phyloP scores from a whole-genome alignment of 1,140 invertebrate genomes.

The Pogonomyrmex californicus region DNA sequence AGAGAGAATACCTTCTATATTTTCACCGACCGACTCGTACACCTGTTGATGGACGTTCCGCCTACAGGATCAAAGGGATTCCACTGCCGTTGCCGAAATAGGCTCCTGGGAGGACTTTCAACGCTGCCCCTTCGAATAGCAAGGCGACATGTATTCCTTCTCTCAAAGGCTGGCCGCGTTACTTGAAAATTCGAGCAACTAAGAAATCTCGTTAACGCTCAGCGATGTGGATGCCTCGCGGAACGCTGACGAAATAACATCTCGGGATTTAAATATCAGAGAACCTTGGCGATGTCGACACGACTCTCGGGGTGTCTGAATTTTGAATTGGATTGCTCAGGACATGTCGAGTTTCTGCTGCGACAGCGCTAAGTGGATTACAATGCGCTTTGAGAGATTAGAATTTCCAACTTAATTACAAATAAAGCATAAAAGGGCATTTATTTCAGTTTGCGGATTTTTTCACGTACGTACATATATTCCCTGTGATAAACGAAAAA shows the following conservation, averaged over 20 bases:
- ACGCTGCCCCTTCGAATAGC: slow-evolving; percentile 21
- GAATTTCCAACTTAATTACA: slow-evolving; percentile 27
- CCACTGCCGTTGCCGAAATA: slow-evolving; percentile 44
- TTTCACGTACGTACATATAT: not conserved
- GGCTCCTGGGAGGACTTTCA: slow-evolving; percentile 60
- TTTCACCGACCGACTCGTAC: slow-evolving; percentile 73
- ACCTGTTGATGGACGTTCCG: slow-evolving; percentile 82
- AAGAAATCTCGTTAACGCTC: slow-evolving; percentile 66
- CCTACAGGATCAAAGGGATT: slow-evolving; percentile 79
- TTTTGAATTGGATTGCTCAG: slow-evolving; percentile 42
- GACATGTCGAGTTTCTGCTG: not conserved
- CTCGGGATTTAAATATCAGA: slow-evolving; percentile 60
- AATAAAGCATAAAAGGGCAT: slow-evolving; percentile 19
- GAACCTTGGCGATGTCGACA: slow-evolving; percentile 12
- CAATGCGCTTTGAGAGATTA: slow-evolving; percentile 34
- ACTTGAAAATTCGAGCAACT: slow-evolving; percentile 57
- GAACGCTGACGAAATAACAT: slow-evolving; percentile 48
- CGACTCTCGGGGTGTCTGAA: slow-evolving; percentile 43
- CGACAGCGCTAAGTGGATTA: slow-evolving; percentile 45
- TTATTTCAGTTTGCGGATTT: not conserved
- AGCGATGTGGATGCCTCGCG: slow-evolving; percentile 5
- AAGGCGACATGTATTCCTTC: slow-evolving; percentile 17
- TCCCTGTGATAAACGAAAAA: not conserved
- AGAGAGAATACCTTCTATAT: slow-evolving; percentile 42
- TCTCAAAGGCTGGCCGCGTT: slow-evolving; percentile 58